These are phyloP conservation scores for Allobates femoralis DNA, from an alignment of 2,797 vertebrate species.

Conservation along the genomic window DNA sequence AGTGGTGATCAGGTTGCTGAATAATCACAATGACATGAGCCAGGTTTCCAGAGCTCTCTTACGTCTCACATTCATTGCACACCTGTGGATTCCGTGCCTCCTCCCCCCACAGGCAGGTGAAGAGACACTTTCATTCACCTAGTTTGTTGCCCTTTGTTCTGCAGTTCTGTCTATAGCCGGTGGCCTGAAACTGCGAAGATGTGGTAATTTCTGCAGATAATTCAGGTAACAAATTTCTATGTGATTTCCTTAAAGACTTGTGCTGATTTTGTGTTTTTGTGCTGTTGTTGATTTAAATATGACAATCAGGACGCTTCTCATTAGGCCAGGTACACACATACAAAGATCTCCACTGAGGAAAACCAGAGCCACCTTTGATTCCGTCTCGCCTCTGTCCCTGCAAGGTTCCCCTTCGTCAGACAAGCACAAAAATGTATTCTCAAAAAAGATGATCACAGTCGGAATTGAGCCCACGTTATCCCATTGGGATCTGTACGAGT, in stretches of 20 bases:
- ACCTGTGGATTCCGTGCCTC: slow-evolving; percentile 9
- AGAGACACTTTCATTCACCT: slow-evolving; percentile 30
- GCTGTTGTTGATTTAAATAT: no score
- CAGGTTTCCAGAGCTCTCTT: background rate
- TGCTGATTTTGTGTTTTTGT: no score
- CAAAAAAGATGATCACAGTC: no score
- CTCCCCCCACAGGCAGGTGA: slow-evolving; percentile 27
- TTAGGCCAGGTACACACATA: no score
- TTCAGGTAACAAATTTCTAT: slow-evolving; percentile 8
- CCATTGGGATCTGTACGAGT: no score
- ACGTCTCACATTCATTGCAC: slow-evolving; percentile 11
- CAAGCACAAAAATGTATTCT: no score
- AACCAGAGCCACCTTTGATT: no score
- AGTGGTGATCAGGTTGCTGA: slow-evolving; percentile 23
- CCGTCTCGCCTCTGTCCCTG: no score
- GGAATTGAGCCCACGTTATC: no score
- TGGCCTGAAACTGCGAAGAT: background rate
- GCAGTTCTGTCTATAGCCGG: slow-evolving; percentile 9
- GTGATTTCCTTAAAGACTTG: background rate
- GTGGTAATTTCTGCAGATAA: background rate
- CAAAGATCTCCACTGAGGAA: no score
- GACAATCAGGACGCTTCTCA: no score
- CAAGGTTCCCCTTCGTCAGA: no score
- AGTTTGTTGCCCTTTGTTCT: slow-evolving; percentile 31
- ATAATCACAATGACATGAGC: slow-evolving; percentile 16